phyloP scores from a whole-genome alignment of 1,140 invertebrate genomes.

The Zaprionus inermis region DNA sequence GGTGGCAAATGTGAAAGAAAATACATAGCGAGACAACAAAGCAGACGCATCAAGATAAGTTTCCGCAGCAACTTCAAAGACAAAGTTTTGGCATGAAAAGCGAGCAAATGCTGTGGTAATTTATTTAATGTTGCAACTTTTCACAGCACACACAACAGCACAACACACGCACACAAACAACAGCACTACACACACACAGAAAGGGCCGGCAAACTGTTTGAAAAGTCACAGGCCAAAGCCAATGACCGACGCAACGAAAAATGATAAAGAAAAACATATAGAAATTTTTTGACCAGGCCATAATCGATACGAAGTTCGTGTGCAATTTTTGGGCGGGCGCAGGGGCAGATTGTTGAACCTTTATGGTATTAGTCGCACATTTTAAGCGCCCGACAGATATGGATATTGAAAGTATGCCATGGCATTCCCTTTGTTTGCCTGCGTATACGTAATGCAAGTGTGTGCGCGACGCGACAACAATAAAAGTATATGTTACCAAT shows the following conservation, averaged over 20 bases:
- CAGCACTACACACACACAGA: slow-evolving; percentile 1
- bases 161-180: slow-evolving; percentile 10
- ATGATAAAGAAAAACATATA: neutral
- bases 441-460: slow-evolving; percentile 31
- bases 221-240: slow-evolving; percentile 40
- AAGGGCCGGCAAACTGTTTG: slow-evolving; percentile 5
- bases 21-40: neutral
- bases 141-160: neutral
- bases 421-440: slow-evolving; percentile 16
- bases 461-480: slow-evolving; percentile 2
- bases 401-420: slow-evolving; percentile 15
- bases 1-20: neutral
- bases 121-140: slow-evolving; percentile 44
- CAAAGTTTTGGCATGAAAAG: slow-evolving; percentile 25
- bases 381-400: slow-evolving; percentile 6
- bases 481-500: slow-evolving; percentile 19
- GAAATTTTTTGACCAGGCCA: slow-evolving; percentile 16
- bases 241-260: slow-evolving; percentile 40
- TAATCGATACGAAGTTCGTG: slow-evolving; percentile 49
- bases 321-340: slow-evolving; percentile 25
- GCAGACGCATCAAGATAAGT: slow-evolving; percentile 7
- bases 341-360: slow-evolving; percentile 41
- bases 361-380: slow-evolving; percentile 17
- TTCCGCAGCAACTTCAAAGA: slow-evolving; percentile 14
- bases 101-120: slow-evolving; percentile 11